These are phyloP conservation scores for Acropora yongei DNA, from an alignment of 64 coral and sea anemone genomes.

Conservation along the genomic window DNA sequence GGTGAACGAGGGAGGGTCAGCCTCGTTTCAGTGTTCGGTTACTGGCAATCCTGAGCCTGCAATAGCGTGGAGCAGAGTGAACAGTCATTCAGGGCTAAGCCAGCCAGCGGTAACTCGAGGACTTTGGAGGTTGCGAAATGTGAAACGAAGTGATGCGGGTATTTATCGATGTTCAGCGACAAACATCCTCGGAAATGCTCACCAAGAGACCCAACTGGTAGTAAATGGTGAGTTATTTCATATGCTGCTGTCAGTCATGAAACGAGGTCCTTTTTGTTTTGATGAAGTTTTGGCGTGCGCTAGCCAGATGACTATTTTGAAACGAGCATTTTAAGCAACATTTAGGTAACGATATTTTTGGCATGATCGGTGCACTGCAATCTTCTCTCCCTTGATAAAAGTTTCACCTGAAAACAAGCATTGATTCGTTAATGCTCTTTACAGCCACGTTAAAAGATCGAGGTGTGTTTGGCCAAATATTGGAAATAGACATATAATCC, in stretches of 20 bases:
- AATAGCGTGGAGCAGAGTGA: conserved; percentile 58
- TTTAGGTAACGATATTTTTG: too few species aligned
- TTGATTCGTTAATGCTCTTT: too few species aligned
- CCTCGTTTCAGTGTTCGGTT: conserved; percentile 56
- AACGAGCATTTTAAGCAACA: too few species aligned
- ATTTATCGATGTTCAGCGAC: conserved; percentile 47
- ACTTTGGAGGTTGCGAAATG: background rate
- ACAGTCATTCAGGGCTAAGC: background rate
- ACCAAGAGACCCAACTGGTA: background rate
- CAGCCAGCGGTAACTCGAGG: background rate
- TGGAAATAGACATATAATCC: too few species aligned
- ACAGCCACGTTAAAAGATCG: too few species aligned
- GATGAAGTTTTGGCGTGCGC: background rate
- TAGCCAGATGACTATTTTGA: too few species aligned
- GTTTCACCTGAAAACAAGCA: too few species aligned
- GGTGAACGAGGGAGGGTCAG: conserved; percentile 30
- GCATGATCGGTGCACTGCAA: too few species aligned
- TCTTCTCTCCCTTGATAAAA: too few species aligned
- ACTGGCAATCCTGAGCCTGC: conserved; percentile 57
- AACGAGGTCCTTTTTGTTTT: background rate
- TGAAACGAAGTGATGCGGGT: conserved; percentile 36
- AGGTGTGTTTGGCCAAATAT: too few species aligned
- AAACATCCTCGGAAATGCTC: conserved; percentile 49
- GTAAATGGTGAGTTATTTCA: conserved; percentile 20
- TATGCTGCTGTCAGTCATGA: too few species aligned